A percentile compares a stretch with the other conserved stretches of the same genome.
phyloP scores from a whole-genome alignment of 2,888 invertebrate species.

The Morpho deidamia region DNA sequence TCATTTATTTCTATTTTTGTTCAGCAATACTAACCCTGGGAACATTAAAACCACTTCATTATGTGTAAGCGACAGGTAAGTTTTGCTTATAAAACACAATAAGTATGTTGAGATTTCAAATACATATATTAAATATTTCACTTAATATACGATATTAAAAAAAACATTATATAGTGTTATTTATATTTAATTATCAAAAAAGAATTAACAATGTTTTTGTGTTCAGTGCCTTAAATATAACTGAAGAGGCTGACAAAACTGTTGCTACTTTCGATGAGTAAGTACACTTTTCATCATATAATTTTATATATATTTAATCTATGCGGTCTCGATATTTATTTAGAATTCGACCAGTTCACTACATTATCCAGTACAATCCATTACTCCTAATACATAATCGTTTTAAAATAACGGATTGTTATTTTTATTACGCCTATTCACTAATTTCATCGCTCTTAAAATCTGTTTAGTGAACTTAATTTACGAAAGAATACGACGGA shows the following conservation, averaged over 20 bases:
- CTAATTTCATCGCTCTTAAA: too few relatives aligned
- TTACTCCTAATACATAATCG: too few relatives aligned
- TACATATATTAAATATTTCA: too few relatives aligned
- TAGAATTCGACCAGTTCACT: too few relatives aligned
- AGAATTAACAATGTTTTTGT: conserved; percentile 19
- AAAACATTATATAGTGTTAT: neutral
- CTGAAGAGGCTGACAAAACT: conserved; percentile 6
- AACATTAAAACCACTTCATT: conserved; percentile 26
- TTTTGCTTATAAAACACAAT: neutral
- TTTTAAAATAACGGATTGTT: too few relatives aligned
- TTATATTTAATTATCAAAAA: neutral
- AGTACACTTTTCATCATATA: conserved; percentile 6
- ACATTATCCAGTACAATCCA: too few relatives aligned
- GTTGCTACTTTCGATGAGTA: conserved; percentile 13
- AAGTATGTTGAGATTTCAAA: too few relatives aligned
- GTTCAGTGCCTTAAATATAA: conserved; percentile 18
- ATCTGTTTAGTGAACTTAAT: too few relatives aligned
- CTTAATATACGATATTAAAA: too few relatives aligned
- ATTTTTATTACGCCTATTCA: too few relatives aligned
- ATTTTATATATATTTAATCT: neutral
- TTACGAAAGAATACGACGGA: too few relatives aligned
- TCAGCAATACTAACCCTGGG: conserved; percentile 24
- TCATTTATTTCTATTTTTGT: conserved; percentile 6
- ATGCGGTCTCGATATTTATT: too few relatives aligned
- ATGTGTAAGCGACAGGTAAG: conserved; percentile 30